Percentiles rank a stretch among this genome's conserved stretches.
Conservation (phyloP, 2,797 vertebrate genomes). For the Holocentrus rufus region DNA sequence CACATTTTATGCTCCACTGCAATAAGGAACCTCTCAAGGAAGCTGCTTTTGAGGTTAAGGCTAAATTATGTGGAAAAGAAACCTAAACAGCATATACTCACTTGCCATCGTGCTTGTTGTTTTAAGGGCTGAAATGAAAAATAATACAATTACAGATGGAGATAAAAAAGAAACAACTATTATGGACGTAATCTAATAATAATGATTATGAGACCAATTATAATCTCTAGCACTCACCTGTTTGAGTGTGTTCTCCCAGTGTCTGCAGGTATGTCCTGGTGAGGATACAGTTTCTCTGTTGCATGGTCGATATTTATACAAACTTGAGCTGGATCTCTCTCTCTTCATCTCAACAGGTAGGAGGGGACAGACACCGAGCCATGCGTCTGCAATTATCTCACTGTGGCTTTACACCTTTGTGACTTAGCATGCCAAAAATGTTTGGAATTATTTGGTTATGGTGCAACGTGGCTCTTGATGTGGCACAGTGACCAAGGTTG, state of each 20-base stretch:
- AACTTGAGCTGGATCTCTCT: background rate
- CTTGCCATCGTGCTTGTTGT: constrained; percentile 60
- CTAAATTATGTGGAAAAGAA: background rate
- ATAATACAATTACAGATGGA: constrained; percentile 5
- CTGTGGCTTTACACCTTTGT: background rate
- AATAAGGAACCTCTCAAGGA: background rate
- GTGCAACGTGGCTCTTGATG: too few species aligned
- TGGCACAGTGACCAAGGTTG: too few species aligned
- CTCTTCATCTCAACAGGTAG: constrained; percentile 14
- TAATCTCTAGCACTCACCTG: constrained; percentile 36
- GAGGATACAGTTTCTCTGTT: background rate
- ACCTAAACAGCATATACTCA: constrained; percentile 37
- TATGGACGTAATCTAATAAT: background rate
- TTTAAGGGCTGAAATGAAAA: constrained; percentile 43
- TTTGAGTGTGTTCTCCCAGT: background rate
- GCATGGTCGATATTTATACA: constrained; percentile 38
- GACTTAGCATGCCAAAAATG: too few species aligned
- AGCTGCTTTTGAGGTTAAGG: background rate
- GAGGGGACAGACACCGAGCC: constrained; percentile 45
- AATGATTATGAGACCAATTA: background rate
- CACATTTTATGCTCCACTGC: background rate
- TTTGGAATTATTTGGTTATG: too few species aligned
- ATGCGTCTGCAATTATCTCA: background rate
- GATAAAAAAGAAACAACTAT: background rate
- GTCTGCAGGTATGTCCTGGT: constrained; percentile 2